Base-by-base conservation (phyloP, 2,888 invertebrate species). In the Chloroclystis v-ata region DNA sequence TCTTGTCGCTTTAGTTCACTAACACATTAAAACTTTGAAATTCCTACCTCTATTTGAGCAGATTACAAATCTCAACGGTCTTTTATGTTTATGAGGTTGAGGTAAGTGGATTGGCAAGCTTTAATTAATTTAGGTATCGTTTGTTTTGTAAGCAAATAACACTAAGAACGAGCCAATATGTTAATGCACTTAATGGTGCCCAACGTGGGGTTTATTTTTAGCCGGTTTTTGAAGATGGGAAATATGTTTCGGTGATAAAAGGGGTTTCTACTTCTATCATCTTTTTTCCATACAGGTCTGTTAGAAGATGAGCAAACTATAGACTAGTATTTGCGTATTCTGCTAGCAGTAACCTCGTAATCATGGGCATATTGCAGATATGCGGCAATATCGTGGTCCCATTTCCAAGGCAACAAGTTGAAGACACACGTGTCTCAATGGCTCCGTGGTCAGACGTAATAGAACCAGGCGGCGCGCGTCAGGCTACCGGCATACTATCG, bases 401-500 rank as follows among this genome's bases (percentile, higher is more conserved):
- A 37, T 49, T 46, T 67, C 67, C 65, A 63, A 72, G 78, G 86
- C 85, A 86, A 87, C 86, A 86, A 86, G 86, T 86, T 78, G 81
- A 72, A 80, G 84, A 20, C 20, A 5, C 86, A 86, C 85, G 86
- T 85, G 85, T 84, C 68, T 74, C 80, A 77, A n/a, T n/a, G n/a
- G n/a, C n/a, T n/a, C 80, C 79, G 73, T 69, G 73, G 66, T 68
- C 69, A 75, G n/a, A 78, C 79, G 78, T 81, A 76, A 68, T 77
- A 68, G 66, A n/a, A 14, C 14, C 67, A 71, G n/a, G 76, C 79
- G 77, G 80, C 80, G 82, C 79, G 81, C 80, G 84, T 77, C 69
- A 66, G 70, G 73, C n/a, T 69, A 75, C 78, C 69, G 72, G 60
- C 20, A 59, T 66, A 59, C 67, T 85, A 86, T 86, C 82, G 85